Base-by-base conservation (phyloP, 1,140 invertebrate species). In the Protaetia brevitarsis region DNA sequence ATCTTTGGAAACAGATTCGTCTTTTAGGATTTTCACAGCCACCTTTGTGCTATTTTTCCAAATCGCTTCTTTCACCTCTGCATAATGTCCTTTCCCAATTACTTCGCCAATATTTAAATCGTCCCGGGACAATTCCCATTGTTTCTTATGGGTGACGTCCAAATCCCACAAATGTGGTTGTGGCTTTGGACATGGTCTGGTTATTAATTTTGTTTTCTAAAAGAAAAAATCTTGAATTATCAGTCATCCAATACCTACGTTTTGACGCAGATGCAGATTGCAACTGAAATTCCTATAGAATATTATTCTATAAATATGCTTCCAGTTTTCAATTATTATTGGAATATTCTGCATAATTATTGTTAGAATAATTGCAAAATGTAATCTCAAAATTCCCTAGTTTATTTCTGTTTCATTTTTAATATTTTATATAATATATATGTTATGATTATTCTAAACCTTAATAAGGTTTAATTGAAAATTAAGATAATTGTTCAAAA, bases 1-100 rank as follows among this genome's bases (percentile, higher is more conserved):
- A 26, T 51, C 41, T 0, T 16, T 51, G 1, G 41, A 23, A 10
- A 51, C 19, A 1, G 41, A 51, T 19, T 51, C 19, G 21, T 51
- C 41, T 51, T 51, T 51, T 26, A 51, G 11, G 21, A 51, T 51
- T 8, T 51, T 51, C 11, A 51, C 41, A 23, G 41, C 41, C 11
- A 51, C 41, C 26, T 51, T 51, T 16, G 41, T 51, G 26, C 41
- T 51, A 2, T 51, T 21, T 51, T 51, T 51, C 41, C 41, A 51
- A 51, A 2, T 23, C 19, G 41, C 41, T 26, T 23, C 21, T 8
- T 51, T 16, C 21, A 51, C 41, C 19, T 51, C 26, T 23, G 41
- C 41, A 51, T 23, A 51, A 23, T 51, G 21, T 7, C 41, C 41
- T 21, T 51, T 23, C 19, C 41, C 41, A 23, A 51, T 16, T 8